Base-by-base conservation (phyloP, 64 coral and sea anemone species). In the Dendrophyllia cribrosa region DNA sequence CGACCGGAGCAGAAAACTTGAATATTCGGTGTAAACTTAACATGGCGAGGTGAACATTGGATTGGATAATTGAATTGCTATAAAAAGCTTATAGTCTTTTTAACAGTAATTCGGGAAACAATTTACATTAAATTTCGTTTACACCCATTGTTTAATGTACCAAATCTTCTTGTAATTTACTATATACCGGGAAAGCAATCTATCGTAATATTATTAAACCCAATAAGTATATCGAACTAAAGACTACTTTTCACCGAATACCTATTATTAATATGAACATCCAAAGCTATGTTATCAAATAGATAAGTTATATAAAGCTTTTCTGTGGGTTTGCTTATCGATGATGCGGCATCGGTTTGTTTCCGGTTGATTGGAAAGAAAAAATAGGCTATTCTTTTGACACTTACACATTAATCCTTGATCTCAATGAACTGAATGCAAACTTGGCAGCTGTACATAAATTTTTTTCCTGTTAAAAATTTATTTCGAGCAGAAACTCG, bases 121-220 rank as follows among this genome's bases (percentile, higher is more conserved):
- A 19, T 82, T 43, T 34, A 9, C 16, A 4, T 22, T 84, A 84
- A 84, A 84, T 84, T 61, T 61, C 17, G 9, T 84, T 67, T 66
- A 9, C 62, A 84, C 61, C 80, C 64, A 51, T 84, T 66, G 79
- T 83, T 59, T 23, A 11, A 17, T 84, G 19, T 47, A 4, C 80
- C 43, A 65, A 84, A 84, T 84, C 80, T 63, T 61, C 56, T 60
- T 82, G 59, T 82, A 84, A 84, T 51, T n/a, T n/a, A n/a, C n/a
- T n/a, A n/a, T n/a, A n/a, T 67, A 21, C 20, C 15, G 50, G 23
- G 26, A 58, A 19, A 69, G 7, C 10, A 24, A 9, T 69, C 5
- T 5, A 68, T 23, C 66, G 3, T 9, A 4, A 68, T n/a, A n/a
- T n/a, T 17, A 63, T 63, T 63, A 61, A 81, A 58, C 55, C 43